Evolutionary conservation across 1,140 invertebrate species (phyloP).

Genomic region (Caenorhabditis brenneri): DNA sequence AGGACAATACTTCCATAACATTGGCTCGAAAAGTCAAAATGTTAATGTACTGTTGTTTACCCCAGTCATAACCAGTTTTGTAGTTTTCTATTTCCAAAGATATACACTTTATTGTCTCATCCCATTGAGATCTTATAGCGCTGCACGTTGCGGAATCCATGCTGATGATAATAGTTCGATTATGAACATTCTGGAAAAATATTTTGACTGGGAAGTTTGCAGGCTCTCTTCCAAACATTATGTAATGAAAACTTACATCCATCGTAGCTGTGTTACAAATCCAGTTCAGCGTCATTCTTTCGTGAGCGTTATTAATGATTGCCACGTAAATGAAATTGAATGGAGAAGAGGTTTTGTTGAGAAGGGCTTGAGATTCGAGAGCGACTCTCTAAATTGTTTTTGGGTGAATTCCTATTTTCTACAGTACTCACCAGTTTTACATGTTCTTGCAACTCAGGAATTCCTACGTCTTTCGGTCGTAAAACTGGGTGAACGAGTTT

Average conservation of each 20-base stretch:
- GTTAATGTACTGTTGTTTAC: conserved; percentile 58
- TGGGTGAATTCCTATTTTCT: background rate
- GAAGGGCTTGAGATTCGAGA: background rate
- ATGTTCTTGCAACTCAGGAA: background rate
- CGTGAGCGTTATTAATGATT: conserved; percentile 63
- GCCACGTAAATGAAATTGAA: conserved; percentile 60
- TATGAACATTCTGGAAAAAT: conserved; percentile 46
- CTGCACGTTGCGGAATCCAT: conserved; percentile 44
- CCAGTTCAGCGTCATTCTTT: conserved; percentile 65
- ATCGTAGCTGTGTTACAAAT: conserved; percentile 62
- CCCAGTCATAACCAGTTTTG: conserved; percentile 59
- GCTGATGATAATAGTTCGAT: conserved; percentile 56
- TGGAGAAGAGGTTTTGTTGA: background rate
- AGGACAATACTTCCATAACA: conserved; percentile 44
- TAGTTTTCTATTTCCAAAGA: conserved; percentile 51
- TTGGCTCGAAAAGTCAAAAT: conserved; percentile 59
- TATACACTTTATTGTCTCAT: conserved; percentile 42
- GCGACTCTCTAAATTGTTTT: background rate
- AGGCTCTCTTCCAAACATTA: background rate
- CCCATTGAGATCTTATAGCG: conserved; percentile 53
- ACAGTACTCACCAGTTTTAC: background rate
- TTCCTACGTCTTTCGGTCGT: background rate
- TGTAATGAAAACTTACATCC: conserved; percentile 23
- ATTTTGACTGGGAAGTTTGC: no score
- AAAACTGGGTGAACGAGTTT: background rate